Conservation (phyloP, 2,888 invertebrate genomes). For the Hesperia comma region DNA sequence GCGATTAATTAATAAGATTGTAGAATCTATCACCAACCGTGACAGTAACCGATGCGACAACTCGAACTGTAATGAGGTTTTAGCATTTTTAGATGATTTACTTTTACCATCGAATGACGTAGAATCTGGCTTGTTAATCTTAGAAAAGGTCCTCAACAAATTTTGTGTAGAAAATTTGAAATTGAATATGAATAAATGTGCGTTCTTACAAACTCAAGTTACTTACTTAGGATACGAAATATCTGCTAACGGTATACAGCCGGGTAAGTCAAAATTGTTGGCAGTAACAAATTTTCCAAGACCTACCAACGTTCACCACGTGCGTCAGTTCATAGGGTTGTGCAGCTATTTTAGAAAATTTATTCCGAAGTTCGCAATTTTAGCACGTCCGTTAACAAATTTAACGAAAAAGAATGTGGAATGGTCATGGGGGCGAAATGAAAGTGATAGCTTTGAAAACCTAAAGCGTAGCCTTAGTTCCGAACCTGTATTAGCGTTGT, state of each 20-base stretch:
- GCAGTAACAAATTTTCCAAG: constrained; percentile 43
- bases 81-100: constrained; percentile 39
- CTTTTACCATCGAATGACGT: constrained; percentile 25
- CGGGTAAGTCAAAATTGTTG: constrained; percentile 41
- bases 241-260: constrained; percentile 41
- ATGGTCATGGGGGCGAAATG: constrained; percentile 41
- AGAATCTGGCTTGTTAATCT: constrained; percentile 27
- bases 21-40: no score
- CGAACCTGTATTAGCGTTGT: constrained; percentile 42
- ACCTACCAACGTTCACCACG: constrained; percentile 45
- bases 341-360: constrained; percentile 43
- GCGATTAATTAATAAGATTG: constrained; percentile 40
- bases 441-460: not conserved
- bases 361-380: constrained; percentile 34
- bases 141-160: constrained; percentile 24
- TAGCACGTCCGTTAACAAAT: constrained; percentile 35
- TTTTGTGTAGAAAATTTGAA: constrained; percentile 40
- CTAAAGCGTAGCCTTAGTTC: not conserved
- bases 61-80: constrained; percentile 10
- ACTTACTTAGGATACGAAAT: constrained; percentile 47
- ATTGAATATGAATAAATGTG: constrained; percentile 46
- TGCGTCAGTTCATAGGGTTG: no score
- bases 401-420: constrained; percentile 33
- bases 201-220: constrained; percentile 44
- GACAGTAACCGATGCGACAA: no score